Percentiles rank a stretch among this genome's conserved stretches.
phyloP scores from a whole-genome alignment of 2,888 invertebrate genomes.

The Tuta absoluta region DNA sequence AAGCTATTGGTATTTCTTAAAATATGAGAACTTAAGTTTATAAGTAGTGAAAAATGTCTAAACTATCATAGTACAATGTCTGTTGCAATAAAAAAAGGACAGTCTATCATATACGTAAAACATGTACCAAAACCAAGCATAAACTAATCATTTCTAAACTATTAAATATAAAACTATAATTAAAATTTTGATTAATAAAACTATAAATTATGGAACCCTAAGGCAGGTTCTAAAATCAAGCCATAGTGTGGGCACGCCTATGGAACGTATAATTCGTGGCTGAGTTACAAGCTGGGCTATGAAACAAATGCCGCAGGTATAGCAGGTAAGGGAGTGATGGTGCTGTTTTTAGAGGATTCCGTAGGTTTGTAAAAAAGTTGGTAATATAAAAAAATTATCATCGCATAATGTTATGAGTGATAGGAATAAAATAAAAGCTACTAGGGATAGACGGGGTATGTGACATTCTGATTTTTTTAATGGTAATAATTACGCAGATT shows the following conservation, averaged over 20 bases:
- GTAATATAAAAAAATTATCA: not conserved
- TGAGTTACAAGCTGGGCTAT: not conserved
- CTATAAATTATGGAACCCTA: constrained; percentile 8
- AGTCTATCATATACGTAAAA: not conserved
- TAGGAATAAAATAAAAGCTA: too few relatives aligned
- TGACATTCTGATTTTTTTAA: too few relatives aligned
- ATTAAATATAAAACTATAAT: constrained; percentile 11
- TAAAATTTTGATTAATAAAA: constrained; percentile 12
- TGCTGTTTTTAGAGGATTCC: not conserved
- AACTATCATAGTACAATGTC: too few relatives aligned
- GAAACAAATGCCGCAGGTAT: constrained; percentile 10
- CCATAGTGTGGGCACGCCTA: constrained; percentile 30
- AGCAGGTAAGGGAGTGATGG: not conserved
- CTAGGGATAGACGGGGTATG: too few relatives aligned
- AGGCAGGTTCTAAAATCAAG: constrained; percentile 25
- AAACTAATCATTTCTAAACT: not conserved
- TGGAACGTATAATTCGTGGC: constrained; percentile 36
- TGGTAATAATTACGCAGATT: too few relatives aligned
- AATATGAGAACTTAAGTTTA: too few relatives aligned
- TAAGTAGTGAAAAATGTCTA: too few relatives aligned
- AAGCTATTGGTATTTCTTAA: too few relatives aligned
- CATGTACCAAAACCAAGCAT: not conserved
- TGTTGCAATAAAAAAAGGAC: too few relatives aligned
- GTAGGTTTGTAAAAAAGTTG: not conserved
- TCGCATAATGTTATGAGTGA: too few relatives aligned